Conservation (phyloP, 2,888 invertebrate species). For the Yponomeuta plumbellus region DNA sequence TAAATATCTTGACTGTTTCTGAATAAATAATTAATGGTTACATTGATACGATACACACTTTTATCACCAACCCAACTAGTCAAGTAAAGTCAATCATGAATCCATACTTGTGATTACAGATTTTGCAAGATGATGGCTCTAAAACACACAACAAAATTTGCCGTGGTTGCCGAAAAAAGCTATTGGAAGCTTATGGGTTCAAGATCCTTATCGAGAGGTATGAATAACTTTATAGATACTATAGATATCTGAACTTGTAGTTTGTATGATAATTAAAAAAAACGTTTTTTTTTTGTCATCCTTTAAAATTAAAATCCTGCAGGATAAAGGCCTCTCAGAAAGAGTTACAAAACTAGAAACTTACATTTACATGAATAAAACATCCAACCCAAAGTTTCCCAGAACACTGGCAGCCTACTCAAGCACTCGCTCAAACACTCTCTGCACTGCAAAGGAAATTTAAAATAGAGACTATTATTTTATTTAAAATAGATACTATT, state of each 20-base stretch:
- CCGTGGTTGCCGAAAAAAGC: constrained; percentile 49
- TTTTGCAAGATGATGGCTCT: background rate
- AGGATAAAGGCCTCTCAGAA: too few relatives aligned
- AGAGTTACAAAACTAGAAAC: too few relatives aligned
- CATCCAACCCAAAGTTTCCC: too few relatives aligned
- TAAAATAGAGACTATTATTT: too few relatives aligned
- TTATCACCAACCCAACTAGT: background rate
- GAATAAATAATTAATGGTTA: background rate
- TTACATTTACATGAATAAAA: too few relatives aligned
- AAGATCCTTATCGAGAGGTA: constrained; percentile 45
- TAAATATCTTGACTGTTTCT: too few relatives aligned
- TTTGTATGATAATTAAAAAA: background rate
- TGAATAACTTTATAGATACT: constrained; percentile 9
- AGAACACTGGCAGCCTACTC: too few relatives aligned
- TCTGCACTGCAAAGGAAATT: too few relatives aligned
- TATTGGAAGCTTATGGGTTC: constrained; percentile 43
- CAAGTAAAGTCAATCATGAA: background rate
- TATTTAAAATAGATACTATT: too few relatives aligned
- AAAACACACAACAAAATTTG: constrained; percentile 35
- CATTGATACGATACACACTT: background rate
- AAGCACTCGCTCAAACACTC: too few relatives aligned
- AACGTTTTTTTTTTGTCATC: background rate
- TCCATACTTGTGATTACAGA: background rate
- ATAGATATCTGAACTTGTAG: background rate
- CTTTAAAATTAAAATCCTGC: too few relatives aligned